A percentile compares a stretch with the other conserved stretches of the same genome.
phyloP scores from a whole-genome alignment of 2,888 invertebrate species.

The Morinoia aosen region DNA sequence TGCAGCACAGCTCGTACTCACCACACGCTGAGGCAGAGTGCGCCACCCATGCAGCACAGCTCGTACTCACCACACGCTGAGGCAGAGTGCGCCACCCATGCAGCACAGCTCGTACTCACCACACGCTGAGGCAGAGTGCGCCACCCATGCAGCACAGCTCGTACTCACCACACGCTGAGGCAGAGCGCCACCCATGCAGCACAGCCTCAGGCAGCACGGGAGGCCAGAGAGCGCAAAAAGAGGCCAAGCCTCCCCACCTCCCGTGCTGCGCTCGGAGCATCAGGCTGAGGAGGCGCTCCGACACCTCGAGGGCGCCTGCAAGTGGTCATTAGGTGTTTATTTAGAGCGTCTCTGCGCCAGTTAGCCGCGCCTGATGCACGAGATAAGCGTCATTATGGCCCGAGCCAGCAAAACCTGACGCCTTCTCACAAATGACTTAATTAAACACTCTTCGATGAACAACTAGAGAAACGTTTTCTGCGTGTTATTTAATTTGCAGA shows the following conservation, averaged over 20 bases:
- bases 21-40: too few species aligned
- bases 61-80: too few species aligned
- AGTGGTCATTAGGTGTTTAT: constrained; percentile 51
- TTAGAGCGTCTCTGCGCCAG: constrained; percentile 36
- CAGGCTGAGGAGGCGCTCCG: background rate
- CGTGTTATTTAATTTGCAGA: background rate
- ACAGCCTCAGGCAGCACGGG: background rate
- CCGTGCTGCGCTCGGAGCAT: background rate
- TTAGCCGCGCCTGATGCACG: constrained; percentile 43
- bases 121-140: background rate
- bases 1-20: too few species aligned
- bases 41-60: too few species aligned
- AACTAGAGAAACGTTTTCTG: background rate
- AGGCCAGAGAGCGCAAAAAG: background rate
- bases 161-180: background rate
- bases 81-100: background rate
- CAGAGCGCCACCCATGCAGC: background rate
- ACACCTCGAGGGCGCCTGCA: constrained; percentile 29
- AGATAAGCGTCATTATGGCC: constrained; percentile 43
- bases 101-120: background rate
- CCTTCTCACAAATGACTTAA: constrained; percentile 29
- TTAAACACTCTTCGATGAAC: background rate
- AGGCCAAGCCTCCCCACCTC: background rate
- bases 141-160: background rate
- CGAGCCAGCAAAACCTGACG: background rate